A percentile compares a stretch with the other conserved stretches of the same genome.
Evolutionary conservation across 2,797 vertebrate genomes (phyloP).

Genomic region (Prunella strophiata): DNA sequence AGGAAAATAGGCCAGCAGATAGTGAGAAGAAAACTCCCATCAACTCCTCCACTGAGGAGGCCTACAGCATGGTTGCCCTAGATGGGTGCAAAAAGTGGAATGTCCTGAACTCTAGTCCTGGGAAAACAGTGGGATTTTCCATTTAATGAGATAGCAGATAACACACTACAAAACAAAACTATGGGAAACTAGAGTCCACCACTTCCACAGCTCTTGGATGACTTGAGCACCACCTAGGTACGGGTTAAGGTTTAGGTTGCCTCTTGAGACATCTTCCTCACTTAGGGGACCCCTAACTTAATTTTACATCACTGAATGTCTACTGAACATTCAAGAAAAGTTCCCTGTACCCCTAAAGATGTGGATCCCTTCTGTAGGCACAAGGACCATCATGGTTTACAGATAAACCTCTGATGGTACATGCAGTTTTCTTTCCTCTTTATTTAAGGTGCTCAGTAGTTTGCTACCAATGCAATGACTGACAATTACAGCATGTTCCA

Average conservation of each 20-base stretch:
- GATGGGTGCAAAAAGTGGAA: not conserved
- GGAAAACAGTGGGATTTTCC: not conserved
- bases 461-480: not conserved
- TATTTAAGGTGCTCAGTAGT: not conserved
- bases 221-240: not conserved
- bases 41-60: not conserved
- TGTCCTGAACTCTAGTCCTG: not conserved
- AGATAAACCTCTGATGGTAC: not conserved
- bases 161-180: not conserved
- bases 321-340: not conserved
- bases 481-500: not conserved
- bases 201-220: not conserved
- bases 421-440: not conserved
- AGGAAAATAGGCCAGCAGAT: not conserved
- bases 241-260: not conserved
- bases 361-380: not conserved
- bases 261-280: not conserved
- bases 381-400: not conserved
- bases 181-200: not conserved
- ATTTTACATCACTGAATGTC: not conserved
- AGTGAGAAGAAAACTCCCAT: not conserved
- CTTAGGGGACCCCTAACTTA: not conserved
- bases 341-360: not conserved
- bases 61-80: not conserved
- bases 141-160: not conserved